A percentile compares a stretch with the other conserved stretches of the same genome.
These are phyloP conservation scores for Kryptolebias ocellatus DNA, from an alignment of 2,797 vertebrate genomes.

Conservation along the genomic window DNA sequence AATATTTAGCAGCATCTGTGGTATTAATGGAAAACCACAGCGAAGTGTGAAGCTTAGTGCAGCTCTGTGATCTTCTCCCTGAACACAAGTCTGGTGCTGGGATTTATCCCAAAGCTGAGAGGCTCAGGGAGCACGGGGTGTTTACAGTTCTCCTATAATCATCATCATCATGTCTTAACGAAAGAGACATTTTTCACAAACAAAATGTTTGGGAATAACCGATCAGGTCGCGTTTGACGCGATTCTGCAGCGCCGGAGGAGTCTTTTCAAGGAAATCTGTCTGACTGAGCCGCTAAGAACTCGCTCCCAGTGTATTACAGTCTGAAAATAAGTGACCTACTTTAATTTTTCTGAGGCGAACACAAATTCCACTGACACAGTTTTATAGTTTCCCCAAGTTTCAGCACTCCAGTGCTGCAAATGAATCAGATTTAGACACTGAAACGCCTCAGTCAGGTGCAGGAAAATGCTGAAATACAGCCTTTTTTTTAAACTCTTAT, in stretches of 20 bases:
- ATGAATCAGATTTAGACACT: background rate
- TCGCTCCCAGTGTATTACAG: slow-evolving; percentile 7
- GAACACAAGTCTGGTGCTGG: slow-evolving; percentile 44
- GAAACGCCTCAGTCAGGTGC: background rate
- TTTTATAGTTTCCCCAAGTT: slow-evolving; percentile 8
- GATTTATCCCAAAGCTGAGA: slow-evolving; percentile 47
- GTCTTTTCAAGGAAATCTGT: slow-evolving; percentile 6
- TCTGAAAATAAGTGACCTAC: slow-evolving; percentile 39
- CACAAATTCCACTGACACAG: slow-evolving; percentile 17
- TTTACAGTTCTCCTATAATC: slow-evolving; percentile 55
- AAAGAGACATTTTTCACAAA: slow-evolving; percentile 15
- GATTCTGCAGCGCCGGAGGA: background rate
- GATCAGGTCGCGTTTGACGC: slow-evolving; percentile 21
- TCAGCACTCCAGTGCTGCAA: background rate
- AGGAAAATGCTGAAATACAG: background rate
- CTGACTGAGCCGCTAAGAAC: slow-evolving; percentile 11
- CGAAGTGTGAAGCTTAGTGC: slow-evolving; percentile 22
- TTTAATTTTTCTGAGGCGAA: slow-evolving; percentile 32
- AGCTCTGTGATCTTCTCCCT: slow-evolving; percentile 49
- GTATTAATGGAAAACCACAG: slow-evolving; percentile 27
- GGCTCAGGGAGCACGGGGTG: slow-evolving; percentile 29
- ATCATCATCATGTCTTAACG: slow-evolving; percentile 45
- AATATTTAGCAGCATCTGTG: slow-evolving; percentile 49
- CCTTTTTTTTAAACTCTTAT: too few relatives aligned
- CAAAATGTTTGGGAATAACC: slow-evolving; percentile 30